Conservation (phyloP, 2,797 vertebrate species). For the Mormyrus hasselquistii region DNA sequence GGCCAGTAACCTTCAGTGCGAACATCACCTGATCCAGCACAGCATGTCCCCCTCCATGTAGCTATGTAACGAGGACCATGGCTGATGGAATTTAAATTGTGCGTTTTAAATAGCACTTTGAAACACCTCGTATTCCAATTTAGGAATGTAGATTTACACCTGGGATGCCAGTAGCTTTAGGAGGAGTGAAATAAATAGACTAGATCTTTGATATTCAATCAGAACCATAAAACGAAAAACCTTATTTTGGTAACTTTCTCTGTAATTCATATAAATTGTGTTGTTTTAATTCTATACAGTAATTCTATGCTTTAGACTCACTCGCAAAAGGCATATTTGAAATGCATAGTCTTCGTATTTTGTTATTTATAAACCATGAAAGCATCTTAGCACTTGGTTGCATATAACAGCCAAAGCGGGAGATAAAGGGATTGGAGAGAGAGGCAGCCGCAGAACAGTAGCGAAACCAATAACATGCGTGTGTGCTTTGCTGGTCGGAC, state of each 20-base stretch:
- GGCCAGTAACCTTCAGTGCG: background rate
- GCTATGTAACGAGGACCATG: background rate
- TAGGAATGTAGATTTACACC: background rate
- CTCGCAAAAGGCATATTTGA: background rate
- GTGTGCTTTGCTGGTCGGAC: background rate
- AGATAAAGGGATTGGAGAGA: background rate
- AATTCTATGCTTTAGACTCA: background rate
- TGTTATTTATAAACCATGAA: background rate
- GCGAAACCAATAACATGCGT: background rate
- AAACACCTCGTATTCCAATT: background rate
- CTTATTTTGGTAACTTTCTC: background rate
- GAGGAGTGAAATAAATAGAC: background rate
- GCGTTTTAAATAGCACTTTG: background rate
- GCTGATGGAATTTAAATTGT: background rate
- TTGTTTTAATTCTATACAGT: background rate
- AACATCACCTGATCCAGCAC: background rate
- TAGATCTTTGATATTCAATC: background rate
- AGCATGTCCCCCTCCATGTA: background rate
- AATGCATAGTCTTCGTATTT: background rate
- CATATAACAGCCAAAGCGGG: background rate
- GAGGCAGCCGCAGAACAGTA: background rate
- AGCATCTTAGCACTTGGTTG: background rate
- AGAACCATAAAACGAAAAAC: background rate
- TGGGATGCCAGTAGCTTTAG: background rate
- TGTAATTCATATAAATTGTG: background rate